Base-by-base conservation (phyloP, 1,140 invertebrate species). In the Pseudomyrmex gracilis region DNA sequence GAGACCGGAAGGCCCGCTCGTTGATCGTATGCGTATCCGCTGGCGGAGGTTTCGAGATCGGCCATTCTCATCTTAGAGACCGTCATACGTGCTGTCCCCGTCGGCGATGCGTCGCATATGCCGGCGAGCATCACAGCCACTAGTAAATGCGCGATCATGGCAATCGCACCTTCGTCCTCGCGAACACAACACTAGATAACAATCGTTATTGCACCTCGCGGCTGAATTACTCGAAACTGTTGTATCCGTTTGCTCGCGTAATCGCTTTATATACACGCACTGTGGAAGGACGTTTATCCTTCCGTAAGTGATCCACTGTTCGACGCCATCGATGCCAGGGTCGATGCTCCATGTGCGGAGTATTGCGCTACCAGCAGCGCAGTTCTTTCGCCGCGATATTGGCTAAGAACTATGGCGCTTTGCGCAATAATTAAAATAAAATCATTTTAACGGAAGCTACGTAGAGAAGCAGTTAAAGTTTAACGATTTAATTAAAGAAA, bases 21-120 rank as follows among this genome's bases (percentile, higher is more conserved):
- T 51, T 93, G 92, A n/a, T 85, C 86, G 82, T 94, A 94, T 47
- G 89, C 78, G 88, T 94, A 94, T 4, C 91, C 92, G 0, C 90
- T 90, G 1, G 91, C 93, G 7, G 93, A 93, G 3, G 89, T 87
- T 47, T 92, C 92, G 2, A 94, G 87, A 64, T 94, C 94, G 2
- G 86, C 85, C 74, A 90, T 88, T 9, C 87, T 88, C 92, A 91
- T 94, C 82, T 93, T 90, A n/a, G 89, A 89, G 7, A 93, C 82
- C 0, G 84, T 73, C 92, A 91, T 93, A 5, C 86, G 89, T 10
- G 92, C 90, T 20, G 87, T 67, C 15, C 47, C 15, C n/a, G 60
- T 8, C 9, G 82, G 63, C 7, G 61, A 73, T 20, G 74, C 85
- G 53, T 49, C 53, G 67, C n/a, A 45, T 2, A 13, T 5, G 5